Percentiles rank a stretch among this genome's conserved stretches.
phyloP scores from a whole-genome alignment of 2,113 vertebrate species.

The Dascyllus trimaculatus region DNA sequence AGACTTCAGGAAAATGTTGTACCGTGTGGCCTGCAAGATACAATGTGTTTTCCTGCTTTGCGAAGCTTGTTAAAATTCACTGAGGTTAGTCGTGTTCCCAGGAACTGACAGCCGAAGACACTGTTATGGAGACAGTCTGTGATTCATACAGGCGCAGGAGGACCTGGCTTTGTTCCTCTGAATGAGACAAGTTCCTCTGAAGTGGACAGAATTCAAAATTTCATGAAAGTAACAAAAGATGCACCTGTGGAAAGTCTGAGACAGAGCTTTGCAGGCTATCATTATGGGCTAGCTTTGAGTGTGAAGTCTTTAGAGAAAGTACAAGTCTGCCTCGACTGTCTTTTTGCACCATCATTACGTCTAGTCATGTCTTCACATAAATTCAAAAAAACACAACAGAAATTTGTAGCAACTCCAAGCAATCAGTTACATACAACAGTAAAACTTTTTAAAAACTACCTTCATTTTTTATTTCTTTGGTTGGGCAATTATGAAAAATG shows the following conservation, averaged over 20 bases:
- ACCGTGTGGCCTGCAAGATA: conserved; percentile 22
- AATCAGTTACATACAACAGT: too few species aligned
- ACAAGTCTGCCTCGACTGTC: too few species aligned
- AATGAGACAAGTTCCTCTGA: conserved; percentile 34
- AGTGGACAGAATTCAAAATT: background rate
- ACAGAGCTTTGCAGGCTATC: too few species aligned
- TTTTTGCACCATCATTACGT: too few species aligned
- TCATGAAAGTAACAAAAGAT: conserved; percentile 7
- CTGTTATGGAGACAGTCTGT: conserved; percentile 14
- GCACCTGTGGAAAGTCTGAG: conserved; percentile 11
- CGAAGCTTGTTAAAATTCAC: conserved; percentile 11
- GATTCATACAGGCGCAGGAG: conserved; percentile 36
- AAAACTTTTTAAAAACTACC: too few species aligned
- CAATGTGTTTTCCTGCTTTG: conserved; percentile 24
- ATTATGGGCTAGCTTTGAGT: too few species aligned
- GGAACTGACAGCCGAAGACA: conserved; percentile 35
- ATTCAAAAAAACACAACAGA: too few species aligned
- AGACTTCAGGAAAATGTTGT: conserved; percentile 21
- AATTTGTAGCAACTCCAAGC: too few species aligned
- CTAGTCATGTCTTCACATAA: too few species aligned
- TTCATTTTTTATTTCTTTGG: too few species aligned
- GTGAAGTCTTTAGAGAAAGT: too few species aligned
- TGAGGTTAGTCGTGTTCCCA: conserved; percentile 21
- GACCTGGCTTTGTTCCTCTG: conserved; percentile 32
- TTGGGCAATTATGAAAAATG: too few species aligned